phyloP scores from a whole-genome alignment of 53 echinoderm and acorn worm genomes.

The Holothuria scabra region DNA sequence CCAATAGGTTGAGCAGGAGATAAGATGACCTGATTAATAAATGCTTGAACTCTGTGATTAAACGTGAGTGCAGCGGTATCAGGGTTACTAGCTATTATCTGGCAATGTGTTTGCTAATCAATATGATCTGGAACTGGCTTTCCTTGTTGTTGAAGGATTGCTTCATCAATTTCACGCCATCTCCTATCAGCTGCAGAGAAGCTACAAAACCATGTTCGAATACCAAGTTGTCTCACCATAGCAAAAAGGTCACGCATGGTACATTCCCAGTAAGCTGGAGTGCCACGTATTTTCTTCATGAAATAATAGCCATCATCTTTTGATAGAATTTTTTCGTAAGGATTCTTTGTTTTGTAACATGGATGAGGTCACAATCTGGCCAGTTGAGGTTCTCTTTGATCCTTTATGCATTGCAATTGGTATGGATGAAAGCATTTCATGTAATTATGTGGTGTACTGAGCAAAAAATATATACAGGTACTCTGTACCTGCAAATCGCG shows the following conservation, averaged over 20 bases:
- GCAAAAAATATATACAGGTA: constrained; percentile 83
- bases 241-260: constrained; percentile 65
- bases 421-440: constrained; percentile 69
- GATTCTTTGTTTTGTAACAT: constrained; percentile 56
- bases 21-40: constrained; percentile 63
- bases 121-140: constrained; percentile 48
- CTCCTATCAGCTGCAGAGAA: constrained; percentile 63
- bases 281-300: constrained; percentile 61
- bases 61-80: constrained; percentile 82
- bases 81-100: constrained; percentile 70
- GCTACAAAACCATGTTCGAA: constrained; percentile 63
- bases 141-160: constrained; percentile 54
- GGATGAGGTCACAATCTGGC: constrained; percentile 34
- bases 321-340: constrained; percentile 49
- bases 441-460: constrained; percentile 67
- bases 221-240: constrained; percentile 63
- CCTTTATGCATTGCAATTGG: constrained; percentile 82
- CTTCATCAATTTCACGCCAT: constrained; percentile 54
- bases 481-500: constrained; percentile 77
- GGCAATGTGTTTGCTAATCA: constrained; percentile 64
- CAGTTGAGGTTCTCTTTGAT: constrained; percentile 35
- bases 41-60: constrained; percentile 62
- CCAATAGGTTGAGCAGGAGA: constrained; percentile 70
- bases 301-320: constrained; percentile 53
- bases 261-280: constrained; percentile 65